These are phyloP conservation scores for Aplodontia rufa DNA, from an alignment of 2,113 vertebrate genomes.

Conservation along the genomic window DNA sequence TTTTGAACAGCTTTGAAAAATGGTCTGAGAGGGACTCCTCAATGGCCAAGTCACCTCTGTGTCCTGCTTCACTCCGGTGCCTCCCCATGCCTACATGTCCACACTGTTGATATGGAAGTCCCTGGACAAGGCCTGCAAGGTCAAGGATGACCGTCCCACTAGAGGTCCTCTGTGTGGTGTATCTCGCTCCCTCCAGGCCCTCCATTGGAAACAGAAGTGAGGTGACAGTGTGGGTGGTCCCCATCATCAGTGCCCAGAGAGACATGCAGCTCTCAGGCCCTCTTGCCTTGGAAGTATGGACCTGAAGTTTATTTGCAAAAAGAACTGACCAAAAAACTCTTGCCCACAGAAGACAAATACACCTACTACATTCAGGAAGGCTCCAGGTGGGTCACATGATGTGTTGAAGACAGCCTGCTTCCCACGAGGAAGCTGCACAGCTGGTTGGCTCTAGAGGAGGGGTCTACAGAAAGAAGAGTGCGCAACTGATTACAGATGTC, in stretches of 20 bases:
- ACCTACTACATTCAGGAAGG: no score
- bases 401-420: no score
- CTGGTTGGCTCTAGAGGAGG: not conserved
- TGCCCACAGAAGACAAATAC: not conserved
- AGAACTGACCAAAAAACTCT: not conserved
- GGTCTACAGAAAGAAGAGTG: no score
- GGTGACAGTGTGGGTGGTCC: not conserved
- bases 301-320: not conserved
- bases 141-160: rapidly evolving
- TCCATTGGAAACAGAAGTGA: not conserved
- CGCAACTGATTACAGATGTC: no score
- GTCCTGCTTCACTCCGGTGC: no score
- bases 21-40: no score
- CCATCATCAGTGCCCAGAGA: rapidly evolving
- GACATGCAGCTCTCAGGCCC: rapidly evolving
- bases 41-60: no score
- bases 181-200: no score
- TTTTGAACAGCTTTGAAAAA: not conserved
- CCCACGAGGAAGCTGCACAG: not conserved
- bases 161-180: rapidly evolving
- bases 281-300: rapidly evolving
- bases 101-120: rapidly evolving
- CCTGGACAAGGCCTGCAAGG: rapidly evolving
- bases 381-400: no score
- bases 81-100: rapidly evolving